Evolutionary conservation across 2,113 vertebrate genomes (phyloP).

Genomic region (Chionis minor): DNA sequence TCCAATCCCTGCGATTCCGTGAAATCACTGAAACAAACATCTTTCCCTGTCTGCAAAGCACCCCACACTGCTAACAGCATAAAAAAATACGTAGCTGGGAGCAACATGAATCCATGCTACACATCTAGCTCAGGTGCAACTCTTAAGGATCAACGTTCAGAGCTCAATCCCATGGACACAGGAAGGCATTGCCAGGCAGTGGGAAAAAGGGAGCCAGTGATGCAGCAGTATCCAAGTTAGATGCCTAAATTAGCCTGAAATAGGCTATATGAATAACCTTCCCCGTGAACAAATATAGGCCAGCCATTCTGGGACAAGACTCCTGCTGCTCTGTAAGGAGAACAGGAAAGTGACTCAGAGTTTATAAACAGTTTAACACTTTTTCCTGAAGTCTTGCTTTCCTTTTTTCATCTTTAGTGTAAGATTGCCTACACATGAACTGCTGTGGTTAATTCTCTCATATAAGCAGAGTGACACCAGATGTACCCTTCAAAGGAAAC

Average conservation of each 20-base stretch:
- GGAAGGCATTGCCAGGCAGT: background rate
- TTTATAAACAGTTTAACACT: constrained; percentile 42
- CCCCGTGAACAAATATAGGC: constrained; percentile 37
- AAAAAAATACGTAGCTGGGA: background rate
- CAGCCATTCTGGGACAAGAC: constrained; percentile 49
- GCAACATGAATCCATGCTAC: background rate
- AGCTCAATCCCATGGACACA: background rate
- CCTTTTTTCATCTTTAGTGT: background rate
- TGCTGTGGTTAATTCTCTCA: background rate
- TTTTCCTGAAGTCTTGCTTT: background rate
- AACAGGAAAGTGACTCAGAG: constrained; percentile 45
- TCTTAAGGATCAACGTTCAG: background rate
- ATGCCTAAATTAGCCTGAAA: constrained; percentile 25
- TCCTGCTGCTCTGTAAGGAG: constrained; percentile 20
- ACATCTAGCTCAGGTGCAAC: background rate
- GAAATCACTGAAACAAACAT: background rate
- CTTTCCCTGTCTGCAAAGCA: background rate
- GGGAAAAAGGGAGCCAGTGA: background rate
- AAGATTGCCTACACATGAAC: constrained; percentile 37
- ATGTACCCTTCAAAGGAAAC: background rate
- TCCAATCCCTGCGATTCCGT: too few relatives aligned
- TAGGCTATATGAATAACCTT: constrained; percentile 37
- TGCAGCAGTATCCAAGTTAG: background rate
- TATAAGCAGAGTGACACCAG: background rate
- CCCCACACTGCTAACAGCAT: too few relatives aligned